Base-by-base conservation (phyloP, 2,888 invertebrate species). In the Carabus problematicus region DNA sequence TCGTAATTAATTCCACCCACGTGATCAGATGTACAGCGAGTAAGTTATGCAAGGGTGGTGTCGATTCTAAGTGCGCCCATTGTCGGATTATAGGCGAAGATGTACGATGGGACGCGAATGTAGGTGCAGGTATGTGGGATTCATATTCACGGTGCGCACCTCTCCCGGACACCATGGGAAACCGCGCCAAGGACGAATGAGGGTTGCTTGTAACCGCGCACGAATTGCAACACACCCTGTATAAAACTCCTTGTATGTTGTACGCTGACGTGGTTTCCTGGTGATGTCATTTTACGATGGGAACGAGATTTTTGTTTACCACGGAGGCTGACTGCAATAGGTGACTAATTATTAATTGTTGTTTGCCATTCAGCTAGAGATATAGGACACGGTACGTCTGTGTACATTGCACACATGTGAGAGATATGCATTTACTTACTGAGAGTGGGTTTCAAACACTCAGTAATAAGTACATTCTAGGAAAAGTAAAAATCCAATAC, bases 1-100 rank as follows among this genome's bases (percentile, higher is more conserved):
- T 16, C 12, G 16, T 52, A 52, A 52, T 52, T 52, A 52, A 52
- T 52, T 52, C 61, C 61, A 49, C 61, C 61, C 29, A 61, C 61
- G 45, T 29, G 49, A 45, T 52, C 52, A 52, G 9, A 14, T 52
- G 3, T 16, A 14, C 7, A 45, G 45, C 7, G 12, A 4, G 3
- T 3, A n/a, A 12, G 52, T 52, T 16, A 52, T 52, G 52, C 52
- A 52, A 52, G 52, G 52, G 52, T 14, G 12, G 52, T 52, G 52
- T 52, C 52, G 52, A 52, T 16, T 16, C 18, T 12, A 29, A 12
- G 29, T 29, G 29, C 12, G 29, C 29, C 29, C 56, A 8, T 39
- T 39, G 40, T 12, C 45, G 29, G 12, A 12, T 19, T 18, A 39
- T 56, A 39, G 56, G 56, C 56, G 56, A 56, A 56, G 56, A 56